A percentile compares a stretch with the other conserved stretches of the same genome.
Conservation (phyloP, 1,140 invertebrate species). For the Cepaea nemoralis region DNA sequence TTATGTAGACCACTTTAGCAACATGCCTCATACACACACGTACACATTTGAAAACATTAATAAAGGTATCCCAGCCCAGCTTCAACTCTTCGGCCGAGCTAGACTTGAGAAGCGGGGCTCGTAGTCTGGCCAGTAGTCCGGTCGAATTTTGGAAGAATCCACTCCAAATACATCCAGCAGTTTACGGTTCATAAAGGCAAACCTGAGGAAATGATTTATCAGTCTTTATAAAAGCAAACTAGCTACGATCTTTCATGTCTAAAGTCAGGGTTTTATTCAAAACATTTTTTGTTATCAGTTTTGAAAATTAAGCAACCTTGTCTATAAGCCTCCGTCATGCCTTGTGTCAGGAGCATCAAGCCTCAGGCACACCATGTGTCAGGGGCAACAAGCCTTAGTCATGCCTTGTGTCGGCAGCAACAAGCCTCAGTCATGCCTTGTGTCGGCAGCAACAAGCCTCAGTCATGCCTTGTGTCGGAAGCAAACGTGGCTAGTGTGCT, state of each 20-base stretch:
- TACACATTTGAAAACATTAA: too few relatives aligned
- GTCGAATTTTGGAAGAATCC: constrained; percentile 60
- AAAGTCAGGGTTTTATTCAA: not conserved
- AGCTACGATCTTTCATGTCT: not conserved
- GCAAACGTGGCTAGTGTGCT: too few relatives aligned
- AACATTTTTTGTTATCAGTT: too few relatives aligned
- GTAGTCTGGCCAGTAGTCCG: constrained; percentile 67
- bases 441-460: too few relatives aligned
- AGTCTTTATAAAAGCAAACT: not conserved
- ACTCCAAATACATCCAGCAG: constrained; percentile 63
- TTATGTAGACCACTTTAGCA: too few relatives aligned
- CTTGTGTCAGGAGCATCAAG: too few relatives aligned
- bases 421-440: too few relatives aligned
- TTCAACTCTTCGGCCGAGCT: not conserved
- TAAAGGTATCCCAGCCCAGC: not conserved
- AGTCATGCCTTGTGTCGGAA: too few relatives aligned
- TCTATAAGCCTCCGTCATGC: not conserved
- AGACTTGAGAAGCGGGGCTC: constrained; percentile 58
- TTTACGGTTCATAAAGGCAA: constrained; percentile 64
- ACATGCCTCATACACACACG: too few relatives aligned
- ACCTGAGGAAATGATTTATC: constrained; percentile 50
- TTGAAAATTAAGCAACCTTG: not conserved
- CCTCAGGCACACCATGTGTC: too few relatives aligned
- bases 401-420: too few relatives aligned
- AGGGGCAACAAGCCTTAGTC: too few relatives aligned